A percentile compares a stretch with the other conserved stretches of the same genome.
Evolutionary conservation across 2,113 vertebrate species (phyloP).

Genomic region (Copsychus sechellarum): DNA sequence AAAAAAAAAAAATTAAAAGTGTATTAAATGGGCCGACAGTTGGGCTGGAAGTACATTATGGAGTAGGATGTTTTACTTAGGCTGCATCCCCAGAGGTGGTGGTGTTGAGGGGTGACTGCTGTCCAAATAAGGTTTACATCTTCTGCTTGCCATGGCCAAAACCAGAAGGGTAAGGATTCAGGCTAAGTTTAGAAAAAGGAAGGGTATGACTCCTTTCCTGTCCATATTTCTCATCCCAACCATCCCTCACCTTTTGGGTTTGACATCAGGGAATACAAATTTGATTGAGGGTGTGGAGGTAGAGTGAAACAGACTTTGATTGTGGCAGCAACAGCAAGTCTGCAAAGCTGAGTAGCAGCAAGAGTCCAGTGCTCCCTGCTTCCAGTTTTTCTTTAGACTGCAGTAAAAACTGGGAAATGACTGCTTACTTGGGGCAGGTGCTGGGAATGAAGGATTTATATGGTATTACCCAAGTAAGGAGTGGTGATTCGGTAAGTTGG

Average conservation of each 20-base stretch:
- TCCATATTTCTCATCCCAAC: neutral
- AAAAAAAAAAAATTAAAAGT: neutral
- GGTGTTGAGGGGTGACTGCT: neutral
- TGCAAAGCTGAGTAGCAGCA: neutral
- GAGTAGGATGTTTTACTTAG: neutral
- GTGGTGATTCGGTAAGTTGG: neutral
- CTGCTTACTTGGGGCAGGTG: neutral
- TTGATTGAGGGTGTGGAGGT: neutral
- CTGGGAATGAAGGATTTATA: neutral
- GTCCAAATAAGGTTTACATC: neutral
- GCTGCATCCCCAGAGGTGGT: neutral
- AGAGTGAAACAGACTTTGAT: neutral
- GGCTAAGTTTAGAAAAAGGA: neutral
- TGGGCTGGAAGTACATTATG: neutral
- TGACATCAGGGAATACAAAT: neutral
- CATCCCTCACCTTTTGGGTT: neutral
- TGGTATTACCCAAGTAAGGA: neutral
- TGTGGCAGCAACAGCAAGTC: neutral
- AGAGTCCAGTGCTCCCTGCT: neutral
- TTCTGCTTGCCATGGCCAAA: neutral
- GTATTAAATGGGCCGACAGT: no score
- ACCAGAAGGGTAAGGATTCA: neutral
- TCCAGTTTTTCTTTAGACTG: neutral
- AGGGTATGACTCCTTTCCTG: neutral
- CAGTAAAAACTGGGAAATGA: neutral